Evolutionary conservation across 2,797 vertebrate species (phyloP).

Genomic region (Taenioides sp.): DNA sequence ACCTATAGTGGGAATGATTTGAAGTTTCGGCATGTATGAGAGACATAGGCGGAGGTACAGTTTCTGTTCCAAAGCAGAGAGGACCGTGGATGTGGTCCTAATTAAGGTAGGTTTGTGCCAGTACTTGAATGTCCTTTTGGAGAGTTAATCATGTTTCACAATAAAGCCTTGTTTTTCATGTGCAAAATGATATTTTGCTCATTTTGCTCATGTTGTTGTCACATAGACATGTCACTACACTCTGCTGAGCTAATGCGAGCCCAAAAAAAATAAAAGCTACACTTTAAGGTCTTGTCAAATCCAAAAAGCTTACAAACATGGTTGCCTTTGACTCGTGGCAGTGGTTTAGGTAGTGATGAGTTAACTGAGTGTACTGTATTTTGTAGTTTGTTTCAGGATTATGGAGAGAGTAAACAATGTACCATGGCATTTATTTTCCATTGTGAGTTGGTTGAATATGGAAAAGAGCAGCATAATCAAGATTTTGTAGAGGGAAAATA

Average conservation of each 20-base stretch:
- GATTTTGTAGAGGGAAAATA: neutral
- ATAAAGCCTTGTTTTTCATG: neutral
- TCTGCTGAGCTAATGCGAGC: constrained; percentile 5
- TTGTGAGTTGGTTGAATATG: neutral
- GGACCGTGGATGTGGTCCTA: constrained; percentile 86
- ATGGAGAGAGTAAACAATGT: too few species aligned
- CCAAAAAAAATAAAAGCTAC: neutral
- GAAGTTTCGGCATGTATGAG: constrained; percentile 85
- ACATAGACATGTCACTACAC: constrained; percentile 6
- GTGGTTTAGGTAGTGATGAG: neutral
- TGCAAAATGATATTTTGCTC: neutral
- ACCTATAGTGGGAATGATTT: constrained; percentile 17
- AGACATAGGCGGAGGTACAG: constrained; percentile 90
- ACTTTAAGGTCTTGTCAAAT: neutral
- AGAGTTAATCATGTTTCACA: neutral
- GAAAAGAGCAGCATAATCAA: neutral
- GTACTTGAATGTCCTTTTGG: neutral
- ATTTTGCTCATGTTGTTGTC: neutral
- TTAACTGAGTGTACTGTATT: neutral
- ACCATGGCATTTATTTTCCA: too few species aligned
- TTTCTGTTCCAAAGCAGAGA: constrained; percentile 87
- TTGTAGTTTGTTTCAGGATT: neutral
- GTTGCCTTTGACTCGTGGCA: neutral
- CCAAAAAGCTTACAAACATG: neutral
- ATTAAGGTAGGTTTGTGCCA: constrained; percentile 83